These are phyloP conservation scores for Epizoanthus scotinus DNA, from an alignment of 92 coral and sea anemone genomes.

Conservation along the genomic window DNA sequence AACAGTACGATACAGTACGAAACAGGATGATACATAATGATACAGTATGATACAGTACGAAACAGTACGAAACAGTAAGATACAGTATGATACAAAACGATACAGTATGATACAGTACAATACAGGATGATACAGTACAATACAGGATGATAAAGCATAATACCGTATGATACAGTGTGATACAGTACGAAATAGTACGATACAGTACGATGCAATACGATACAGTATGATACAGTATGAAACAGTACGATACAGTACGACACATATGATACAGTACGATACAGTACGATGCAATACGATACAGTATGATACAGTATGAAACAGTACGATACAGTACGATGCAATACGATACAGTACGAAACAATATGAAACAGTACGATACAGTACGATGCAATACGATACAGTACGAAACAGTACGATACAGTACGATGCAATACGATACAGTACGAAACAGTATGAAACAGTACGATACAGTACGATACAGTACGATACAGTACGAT, in stretches of 20 bases:
- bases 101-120: too few species aligned
- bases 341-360: not conserved
- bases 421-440: not conserved
- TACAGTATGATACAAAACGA: too few species aligned
- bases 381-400: not conserved
- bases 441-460: rapidly evolving
- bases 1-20: not conserved
- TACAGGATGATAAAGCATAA: too few species aligned
- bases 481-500: not conserved
- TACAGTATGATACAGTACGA: too few species aligned
- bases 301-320: too few species aligned
- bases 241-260: too few species aligned
- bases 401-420: not conserved
- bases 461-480: not conserved
- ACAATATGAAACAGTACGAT: too few species aligned
- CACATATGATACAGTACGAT: not conserved
- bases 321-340: not conserved
- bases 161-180: too few species aligned
- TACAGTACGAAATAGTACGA: too few species aligned
- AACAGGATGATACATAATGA: not conserved
- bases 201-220: not conserved
- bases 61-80: too few species aligned
- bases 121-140: too few species aligned
- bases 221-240: too few species aligned
- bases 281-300: not conserved